Evolutionary conservation across 2,888 invertebrate species (phyloP).

Genomic region (Cephus nigrinus): DNA sequence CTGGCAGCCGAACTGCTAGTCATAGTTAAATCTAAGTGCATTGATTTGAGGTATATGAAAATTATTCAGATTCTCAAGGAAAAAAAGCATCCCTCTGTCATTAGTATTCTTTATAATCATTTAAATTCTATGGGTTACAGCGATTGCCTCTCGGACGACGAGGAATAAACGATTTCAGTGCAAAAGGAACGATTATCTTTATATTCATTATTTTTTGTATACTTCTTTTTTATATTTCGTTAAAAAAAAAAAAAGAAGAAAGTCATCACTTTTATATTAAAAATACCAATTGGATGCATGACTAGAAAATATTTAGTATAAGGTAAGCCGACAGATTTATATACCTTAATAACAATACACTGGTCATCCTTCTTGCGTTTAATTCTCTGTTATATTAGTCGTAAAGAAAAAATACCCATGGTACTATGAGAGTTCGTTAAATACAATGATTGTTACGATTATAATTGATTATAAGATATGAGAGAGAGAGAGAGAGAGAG

Average conservation of each 20-base stretch:
- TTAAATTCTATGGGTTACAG: neutral
- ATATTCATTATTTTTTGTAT: neutral
- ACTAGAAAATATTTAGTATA: too few species aligned
- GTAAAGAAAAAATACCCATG: too few species aligned
- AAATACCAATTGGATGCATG: too few species aligned
- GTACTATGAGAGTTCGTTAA: too few species aligned
- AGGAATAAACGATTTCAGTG: neutral
- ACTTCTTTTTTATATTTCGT: neutral
- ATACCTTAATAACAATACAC: too few species aligned
- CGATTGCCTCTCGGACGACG: neutral
- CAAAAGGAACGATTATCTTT: neutral
- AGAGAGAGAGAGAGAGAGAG: too few species aligned
- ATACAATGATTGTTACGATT: too few species aligned
- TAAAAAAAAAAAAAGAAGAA: neutral
- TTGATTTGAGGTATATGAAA: conserved; percentile 6
- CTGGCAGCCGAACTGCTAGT: conserved; percentile 26
- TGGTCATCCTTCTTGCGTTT: too few species aligned
- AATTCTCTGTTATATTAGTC: too few species aligned
- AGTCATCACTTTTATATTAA: neutral
- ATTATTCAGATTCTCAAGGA: conserved; percentile 16
- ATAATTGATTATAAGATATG: too few species aligned
- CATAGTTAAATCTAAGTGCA: neutral
- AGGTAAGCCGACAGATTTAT: too few species aligned
- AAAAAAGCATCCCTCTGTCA: conserved; percentile 17
- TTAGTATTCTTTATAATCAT: conserved; percentile 15